Conservation (phyloP, 2,888 invertebrate genomes). For the Amiota communis region DNA sequence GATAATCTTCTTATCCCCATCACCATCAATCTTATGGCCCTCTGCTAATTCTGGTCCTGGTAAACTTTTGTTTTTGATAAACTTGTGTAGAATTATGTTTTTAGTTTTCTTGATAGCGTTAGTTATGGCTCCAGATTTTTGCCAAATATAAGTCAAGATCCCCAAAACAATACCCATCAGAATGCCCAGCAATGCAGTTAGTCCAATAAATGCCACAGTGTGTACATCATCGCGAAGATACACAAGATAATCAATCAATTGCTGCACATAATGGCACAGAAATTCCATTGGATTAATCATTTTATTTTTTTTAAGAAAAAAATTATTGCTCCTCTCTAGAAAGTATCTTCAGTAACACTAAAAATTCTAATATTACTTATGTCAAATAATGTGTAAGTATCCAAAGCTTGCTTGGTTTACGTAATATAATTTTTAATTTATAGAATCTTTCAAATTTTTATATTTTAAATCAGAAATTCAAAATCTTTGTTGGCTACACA, state of each 20-base stretch:
- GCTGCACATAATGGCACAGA: constrained; percentile 43
- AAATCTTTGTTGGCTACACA: neutral
- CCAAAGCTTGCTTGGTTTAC: neutral
- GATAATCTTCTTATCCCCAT: too few species aligned
- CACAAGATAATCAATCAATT: constrained; percentile 42
- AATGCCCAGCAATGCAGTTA: constrained; percentile 38
- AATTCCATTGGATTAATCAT: constrained; percentile 49
- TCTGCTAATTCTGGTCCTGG: too few species aligned
- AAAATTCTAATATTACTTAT: too few species aligned
- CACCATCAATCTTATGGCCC: too few species aligned
- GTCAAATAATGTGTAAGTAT: neutral
- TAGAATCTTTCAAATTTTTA: neutral
- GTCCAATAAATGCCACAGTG: constrained; percentile 33
- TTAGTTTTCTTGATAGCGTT: too few species aligned
- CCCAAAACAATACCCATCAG: constrained; percentile 43
- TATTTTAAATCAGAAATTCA: neutral
- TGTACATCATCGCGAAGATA: constrained; percentile 44
- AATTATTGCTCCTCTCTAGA: neutral
- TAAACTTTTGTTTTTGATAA: too few species aligned
- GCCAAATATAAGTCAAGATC: neutral
- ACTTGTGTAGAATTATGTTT: too few species aligned
- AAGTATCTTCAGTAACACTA: neutral
- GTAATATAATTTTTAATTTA: neutral
- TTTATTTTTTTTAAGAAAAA: constrained; percentile 31
- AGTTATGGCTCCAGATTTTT: too few species aligned